These are phyloP conservation scores for Sebastes minor DNA, from an alignment of 2,797 vertebrate species.

Conservation along the genomic window DNA sequence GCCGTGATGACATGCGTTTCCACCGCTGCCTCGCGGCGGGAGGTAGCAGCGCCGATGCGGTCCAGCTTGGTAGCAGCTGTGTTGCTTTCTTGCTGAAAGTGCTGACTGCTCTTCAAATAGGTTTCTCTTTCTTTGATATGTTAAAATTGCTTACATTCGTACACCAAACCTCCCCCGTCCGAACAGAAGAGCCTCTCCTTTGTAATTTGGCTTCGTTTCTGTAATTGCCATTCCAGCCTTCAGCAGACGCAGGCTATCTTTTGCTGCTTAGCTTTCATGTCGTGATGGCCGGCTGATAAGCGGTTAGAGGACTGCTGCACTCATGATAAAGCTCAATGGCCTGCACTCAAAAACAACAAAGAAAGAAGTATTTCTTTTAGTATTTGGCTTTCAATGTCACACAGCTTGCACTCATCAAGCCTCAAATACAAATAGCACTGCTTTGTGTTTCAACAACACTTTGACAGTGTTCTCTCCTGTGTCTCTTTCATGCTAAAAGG, in stretches of 20 bases:
- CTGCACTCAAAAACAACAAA: constrained; percentile 3
- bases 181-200: constrained; percentile 5
- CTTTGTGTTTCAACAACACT: neutral
- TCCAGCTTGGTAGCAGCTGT: neutral
- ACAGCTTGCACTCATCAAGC: constrained; percentile 26
- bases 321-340: constrained; percentile 36
- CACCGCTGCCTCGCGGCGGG: neutral
- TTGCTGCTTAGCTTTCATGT: constrained; percentile 4
- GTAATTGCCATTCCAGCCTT: constrained; percentile 20
- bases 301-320: constrained; percentile 20
- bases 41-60: neutral
- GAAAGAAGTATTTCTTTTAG: neutral
- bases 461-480: neutral
- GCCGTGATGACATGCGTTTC: neutral
- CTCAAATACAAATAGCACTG: constrained; percentile 1
- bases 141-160: constrained; percentile 27
- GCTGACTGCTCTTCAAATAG: constrained; percentile 16
- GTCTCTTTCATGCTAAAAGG: neutral
- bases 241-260: constrained; percentile 20
- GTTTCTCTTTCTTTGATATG: constrained; percentile 17
- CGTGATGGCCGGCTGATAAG: constrained; percentile 27
- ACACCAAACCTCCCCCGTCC: neutral
- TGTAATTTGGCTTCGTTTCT: constrained; percentile 36
- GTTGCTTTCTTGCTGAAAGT: neutral
- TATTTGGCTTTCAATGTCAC: constrained; percentile 15